Percentiles rank a stretch among this genome's conserved stretches.
phyloP scores from a whole-genome alignment of 1,140 invertebrate genomes.

The Drosophila oshimai region DNA sequence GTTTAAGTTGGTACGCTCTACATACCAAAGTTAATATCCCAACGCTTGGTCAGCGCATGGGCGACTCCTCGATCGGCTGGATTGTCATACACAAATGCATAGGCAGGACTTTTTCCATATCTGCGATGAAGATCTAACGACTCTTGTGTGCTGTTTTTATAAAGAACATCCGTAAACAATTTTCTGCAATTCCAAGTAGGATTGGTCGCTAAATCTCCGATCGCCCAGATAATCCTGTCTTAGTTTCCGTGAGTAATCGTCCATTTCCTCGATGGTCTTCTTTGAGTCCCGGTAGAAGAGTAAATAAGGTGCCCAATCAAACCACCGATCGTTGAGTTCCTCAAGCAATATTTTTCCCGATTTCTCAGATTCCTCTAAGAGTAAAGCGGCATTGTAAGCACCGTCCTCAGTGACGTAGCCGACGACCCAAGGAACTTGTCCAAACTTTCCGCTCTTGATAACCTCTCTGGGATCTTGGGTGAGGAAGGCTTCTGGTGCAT shows the following conservation, averaged over 20 bases:
- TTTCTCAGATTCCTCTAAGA: background rate
- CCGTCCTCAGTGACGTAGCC: conserved; percentile 84
- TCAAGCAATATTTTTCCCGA: conserved; percentile 11
- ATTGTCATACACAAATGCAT: conserved; percentile 61
- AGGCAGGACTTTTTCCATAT: conserved; percentile 24
- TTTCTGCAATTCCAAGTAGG: conserved; percentile 37
- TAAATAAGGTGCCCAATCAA: conserved; percentile 45
- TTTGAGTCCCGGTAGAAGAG: conserved; percentile 48
- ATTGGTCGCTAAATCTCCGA: conserved; percentile 32
- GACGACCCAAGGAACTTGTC: conserved; percentile 84
- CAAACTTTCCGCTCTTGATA: conserved; percentile 82
- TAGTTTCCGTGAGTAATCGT: conserved; percentile 38
- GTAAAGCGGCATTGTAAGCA: conserved; percentile 83
- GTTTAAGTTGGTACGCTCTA: background rate
- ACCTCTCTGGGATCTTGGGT: conserved; percentile 83
- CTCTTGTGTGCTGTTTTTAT: conserved; percentile 46
- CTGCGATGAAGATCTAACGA: conserved; percentile 41
- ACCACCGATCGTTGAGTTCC: conserved; percentile 48
- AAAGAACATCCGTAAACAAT: conserved; percentile 59
- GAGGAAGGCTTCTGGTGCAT: conserved; percentile 83
- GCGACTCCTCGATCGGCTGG: conserved; percentile 42
- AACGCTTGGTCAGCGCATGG: conserved; percentile 11
- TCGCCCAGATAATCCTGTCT: conserved; percentile 43
- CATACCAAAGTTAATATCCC: conserved; percentile 48
- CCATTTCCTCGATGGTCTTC: conserved; percentile 23